phyloP scores from a whole-genome alignment of 2,888 invertebrate genomes.

The Eulithis testata region DNA sequence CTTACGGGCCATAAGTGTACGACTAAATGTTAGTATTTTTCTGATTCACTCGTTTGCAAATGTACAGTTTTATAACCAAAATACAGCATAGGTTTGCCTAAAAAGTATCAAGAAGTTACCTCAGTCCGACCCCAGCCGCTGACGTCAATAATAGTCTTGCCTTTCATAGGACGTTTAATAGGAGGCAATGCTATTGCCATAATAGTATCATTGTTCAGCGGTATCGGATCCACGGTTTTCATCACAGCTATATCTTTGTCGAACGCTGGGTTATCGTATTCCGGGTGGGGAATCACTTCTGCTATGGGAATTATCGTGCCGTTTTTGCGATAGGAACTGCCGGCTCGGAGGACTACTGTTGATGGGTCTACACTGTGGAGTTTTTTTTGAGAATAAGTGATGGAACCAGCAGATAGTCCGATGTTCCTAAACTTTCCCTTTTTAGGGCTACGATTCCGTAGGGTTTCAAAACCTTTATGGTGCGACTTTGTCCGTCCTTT shows the following conservation, averaged over 20 bases:
- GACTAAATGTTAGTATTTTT: too few species aligned
- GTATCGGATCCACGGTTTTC: constrained; percentile 66
- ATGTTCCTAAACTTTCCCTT: too few species aligned
- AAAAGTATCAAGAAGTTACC: constrained; percentile 47
- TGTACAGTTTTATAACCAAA: too few species aligned
- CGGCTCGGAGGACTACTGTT: constrained; percentile 74
- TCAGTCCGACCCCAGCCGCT: constrained; percentile 75
- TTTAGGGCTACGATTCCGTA: too few species aligned
- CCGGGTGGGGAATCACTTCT: constrained; percentile 68
- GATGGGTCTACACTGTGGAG: constrained; percentile 64
- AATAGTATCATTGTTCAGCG: constrained; percentile 58
- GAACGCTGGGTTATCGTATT: constrained; percentile 67
- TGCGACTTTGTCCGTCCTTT: too few species aligned
- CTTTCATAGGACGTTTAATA: constrained; percentile 48
- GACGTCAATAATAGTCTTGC: constrained; percentile 57
- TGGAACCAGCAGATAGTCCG: too few species aligned
- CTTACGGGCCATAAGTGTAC: too few species aligned
- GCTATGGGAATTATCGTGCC: constrained; percentile 75
- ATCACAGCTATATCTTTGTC: constrained; percentile 77
- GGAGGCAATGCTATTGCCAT: constrained; percentile 62
- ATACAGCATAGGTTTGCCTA: background rate
- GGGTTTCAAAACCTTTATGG: too few species aligned
- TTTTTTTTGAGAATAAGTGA: background rate
- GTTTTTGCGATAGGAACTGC: constrained; percentile 67
- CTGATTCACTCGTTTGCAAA: too few species aligned